Base-by-base conservation (phyloP, 2,888 invertebrate genomes). In the Limnephilus lunatus region DNA sequence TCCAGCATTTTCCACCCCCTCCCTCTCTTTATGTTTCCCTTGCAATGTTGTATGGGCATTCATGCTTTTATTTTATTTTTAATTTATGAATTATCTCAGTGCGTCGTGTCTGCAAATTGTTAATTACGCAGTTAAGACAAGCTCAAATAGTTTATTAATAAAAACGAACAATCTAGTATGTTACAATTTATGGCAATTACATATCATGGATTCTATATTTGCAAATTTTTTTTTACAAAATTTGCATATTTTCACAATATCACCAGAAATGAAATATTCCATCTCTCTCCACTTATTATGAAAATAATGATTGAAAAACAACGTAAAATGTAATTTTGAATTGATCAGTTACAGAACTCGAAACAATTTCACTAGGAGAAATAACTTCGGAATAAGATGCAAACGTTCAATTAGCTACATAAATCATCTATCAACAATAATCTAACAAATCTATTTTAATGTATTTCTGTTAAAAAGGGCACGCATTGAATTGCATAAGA, bases 71-170 rank as follows among this genome's bases (percentile, higher is more conserved):
- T 93, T 91, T 93, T 90, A 92, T 91, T 92, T 92, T 91, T 89
- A 93, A 93, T 93, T 92, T 90, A 83, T 92, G 91, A 90, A 92
- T 93, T 92, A 92, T 92, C 90, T 85, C 19, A 80, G 85, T 81
- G 89, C 85, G 90, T 93, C 87, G 86, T 93, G 91, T 88, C 90
- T 92, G 93, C 88, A 85, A 85, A 93, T 93, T 92, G 91, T 92
- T 93, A 92, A 93, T 93, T 92, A 93, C 92, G 35, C 85, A 82
- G 11, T 83, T 83, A 83, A 9, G 9, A 68, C 68, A 68, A 4
- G 68, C 68, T 68, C 68, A 68, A 68, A 3, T 68, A 68, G 68
- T 25, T 25, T 68, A 1, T 68, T n/a, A 68, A 5, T 68, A 68
- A 68, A 68, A 68, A 68, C n/a, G 53, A 68, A 68, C 7, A 25